Conservation (phyloP, 2,888 invertebrate genomes). For the Drosophila borealis region DNA sequence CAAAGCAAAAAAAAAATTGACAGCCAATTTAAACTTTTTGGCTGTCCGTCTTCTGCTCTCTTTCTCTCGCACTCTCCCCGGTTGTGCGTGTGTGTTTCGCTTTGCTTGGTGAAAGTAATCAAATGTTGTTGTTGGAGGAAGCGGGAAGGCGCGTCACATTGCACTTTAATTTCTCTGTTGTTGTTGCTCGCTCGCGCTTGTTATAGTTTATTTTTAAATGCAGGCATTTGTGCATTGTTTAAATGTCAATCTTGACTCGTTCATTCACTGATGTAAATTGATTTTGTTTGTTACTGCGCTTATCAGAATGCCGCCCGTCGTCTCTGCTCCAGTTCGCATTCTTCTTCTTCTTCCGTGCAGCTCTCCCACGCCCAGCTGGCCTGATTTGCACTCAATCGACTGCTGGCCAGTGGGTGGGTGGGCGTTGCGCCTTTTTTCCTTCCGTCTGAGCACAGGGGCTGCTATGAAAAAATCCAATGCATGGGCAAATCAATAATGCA, state of each 20-base stretch:
- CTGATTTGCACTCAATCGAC: slow-evolving; percentile 11
- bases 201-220: slow-evolving; percentile 56
- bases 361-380: slow-evolving; percentile 38
- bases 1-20: slow-evolving; percentile 47
- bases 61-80: slow-evolving; percentile 12
- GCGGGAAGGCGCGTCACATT: slow-evolving; percentile 27
- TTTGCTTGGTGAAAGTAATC: slow-evolving; percentile 73
- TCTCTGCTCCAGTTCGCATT: slow-evolving; percentile 16
- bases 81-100: slow-evolving; percentile 27
- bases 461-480: slow-evolving; percentile 28
- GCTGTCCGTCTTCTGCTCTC: slow-evolving; percentile 20
- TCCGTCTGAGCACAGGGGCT: neutral
- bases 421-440: slow-evolving; percentile 1
- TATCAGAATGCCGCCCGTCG: slow-evolving; percentile 32
- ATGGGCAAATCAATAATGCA: slow-evolving; percentile 49
- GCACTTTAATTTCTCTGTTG: slow-evolving; percentile 49
- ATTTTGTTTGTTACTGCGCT: slow-evolving; percentile 10
- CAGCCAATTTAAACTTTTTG: slow-evolving; percentile 63
- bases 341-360: slow-evolving; percentile 6
- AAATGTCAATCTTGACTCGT: slow-evolving; percentile 20
- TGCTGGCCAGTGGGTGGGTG: slow-evolving; percentile 9
- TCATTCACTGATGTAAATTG: slow-evolving; percentile 16
- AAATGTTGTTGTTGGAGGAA: slow-evolving; percentile 36
- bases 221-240: slow-evolving; percentile 26
- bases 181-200: slow-evolving; percentile 11